Evolutionary conservation across 2,113 vertebrate species (phyloP).

Genomic region (Pogonocichla stellata): DNA sequence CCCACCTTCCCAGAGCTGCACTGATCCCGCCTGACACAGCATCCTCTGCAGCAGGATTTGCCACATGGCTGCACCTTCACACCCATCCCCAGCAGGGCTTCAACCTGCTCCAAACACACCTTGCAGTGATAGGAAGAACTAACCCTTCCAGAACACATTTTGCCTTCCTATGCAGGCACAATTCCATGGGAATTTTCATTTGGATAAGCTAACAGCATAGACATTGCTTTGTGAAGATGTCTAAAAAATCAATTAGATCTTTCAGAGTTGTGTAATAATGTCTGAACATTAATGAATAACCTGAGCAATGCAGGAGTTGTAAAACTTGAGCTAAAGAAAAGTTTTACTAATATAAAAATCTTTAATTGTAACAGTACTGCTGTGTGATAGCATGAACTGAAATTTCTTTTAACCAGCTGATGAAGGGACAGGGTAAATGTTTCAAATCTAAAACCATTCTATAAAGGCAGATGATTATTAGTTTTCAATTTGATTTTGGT

Average conservation of each 20-base stretch:
- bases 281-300: background rate
- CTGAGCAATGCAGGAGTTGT: background rate
- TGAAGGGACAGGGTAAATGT: background rate
- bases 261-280: background rate
- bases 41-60: background rate
- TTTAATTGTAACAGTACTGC: background rate
- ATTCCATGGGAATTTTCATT: background rate
- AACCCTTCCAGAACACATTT: background rate
- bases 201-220: background rate
- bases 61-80: background rate
- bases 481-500: background rate
- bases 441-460: background rate
- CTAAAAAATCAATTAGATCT: background rate
- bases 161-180: background rate
- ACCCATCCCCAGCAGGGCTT: background rate
- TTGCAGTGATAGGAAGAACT: background rate
- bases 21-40: background rate
- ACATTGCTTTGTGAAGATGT: background rate
- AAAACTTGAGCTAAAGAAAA: background rate
- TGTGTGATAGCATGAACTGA: background rate
- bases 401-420: background rate
- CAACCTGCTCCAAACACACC: background rate
- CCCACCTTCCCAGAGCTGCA: background rate
- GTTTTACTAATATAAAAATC: background rate
- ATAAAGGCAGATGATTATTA: background rate